phyloP scores from a whole-genome alignment of 2,797 vertebrate species.

The Chelonia mydas region DNA sequence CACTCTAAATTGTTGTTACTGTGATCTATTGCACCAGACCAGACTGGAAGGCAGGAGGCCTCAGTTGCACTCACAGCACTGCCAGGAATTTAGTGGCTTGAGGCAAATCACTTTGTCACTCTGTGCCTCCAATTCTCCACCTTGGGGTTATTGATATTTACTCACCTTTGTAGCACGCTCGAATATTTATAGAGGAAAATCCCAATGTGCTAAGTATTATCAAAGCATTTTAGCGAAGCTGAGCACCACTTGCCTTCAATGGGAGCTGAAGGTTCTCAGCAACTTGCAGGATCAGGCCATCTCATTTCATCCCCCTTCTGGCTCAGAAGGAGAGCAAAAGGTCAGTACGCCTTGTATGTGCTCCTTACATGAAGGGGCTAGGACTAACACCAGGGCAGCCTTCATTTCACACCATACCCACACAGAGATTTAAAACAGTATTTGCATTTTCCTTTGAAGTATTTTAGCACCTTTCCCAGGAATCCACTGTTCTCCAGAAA shows the following conservation, averaged over 20 bases:
- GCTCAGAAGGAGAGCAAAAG: rapidly evolving
- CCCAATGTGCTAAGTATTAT: background rate
- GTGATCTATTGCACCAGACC: background rate
- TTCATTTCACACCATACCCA: background rate
- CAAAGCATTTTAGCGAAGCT: background rate
- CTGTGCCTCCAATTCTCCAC: background rate
- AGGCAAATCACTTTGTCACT: background rate
- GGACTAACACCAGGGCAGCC: no score
- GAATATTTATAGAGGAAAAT: background rate
- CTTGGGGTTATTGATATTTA: background rate
- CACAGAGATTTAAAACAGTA: background rate
- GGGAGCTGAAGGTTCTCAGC: background rate
- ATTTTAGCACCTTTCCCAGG: background rate
- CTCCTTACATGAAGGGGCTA: background rate
- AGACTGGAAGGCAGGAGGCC: background rate
- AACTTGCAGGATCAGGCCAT: rapidly evolving
- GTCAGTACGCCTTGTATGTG: background rate
- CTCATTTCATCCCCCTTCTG: background rate
- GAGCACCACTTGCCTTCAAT: background rate
- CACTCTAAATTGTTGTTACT: background rate
- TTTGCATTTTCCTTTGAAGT: background rate
- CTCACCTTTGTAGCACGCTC: background rate
- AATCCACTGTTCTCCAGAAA: background rate
- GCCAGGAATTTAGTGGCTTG: background rate
- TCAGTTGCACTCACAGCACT: background rate